Percentiles rank a stretch among this genome's conserved stretches.
Conservation (phyloP, 2,797 vertebrate genomes). For the Labeo calbasu region DNA sequence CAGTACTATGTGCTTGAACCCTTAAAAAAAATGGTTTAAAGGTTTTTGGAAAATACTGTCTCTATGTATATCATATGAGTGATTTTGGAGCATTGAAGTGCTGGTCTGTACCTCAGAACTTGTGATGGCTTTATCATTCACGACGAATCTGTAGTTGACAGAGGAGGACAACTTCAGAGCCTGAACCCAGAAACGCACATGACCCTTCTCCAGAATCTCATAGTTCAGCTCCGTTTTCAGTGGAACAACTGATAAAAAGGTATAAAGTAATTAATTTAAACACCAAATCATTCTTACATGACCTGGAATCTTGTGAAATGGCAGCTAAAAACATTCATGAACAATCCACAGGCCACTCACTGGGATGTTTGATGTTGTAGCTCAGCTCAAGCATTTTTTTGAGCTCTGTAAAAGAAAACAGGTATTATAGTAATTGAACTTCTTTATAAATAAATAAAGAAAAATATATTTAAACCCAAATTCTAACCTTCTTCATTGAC, state of each 20-base stretch:
- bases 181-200: constrained; percentile 96
- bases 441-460: neutral
- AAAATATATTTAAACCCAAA: neutral
- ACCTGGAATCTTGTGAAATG: neutral
- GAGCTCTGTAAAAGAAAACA: constrained; percentile 76
- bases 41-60: neutral
- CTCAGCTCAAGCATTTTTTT: constrained; percentile 90
- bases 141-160: constrained; percentile 87
- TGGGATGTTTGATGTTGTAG: constrained; percentile 90
- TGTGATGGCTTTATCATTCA: constrained; percentile 90
- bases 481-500: constrained; percentile 86
- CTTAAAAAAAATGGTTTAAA: neutral
- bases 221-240: constrained; percentile 92
- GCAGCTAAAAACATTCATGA: neutral
- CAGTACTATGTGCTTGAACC: too few relatives aligned
- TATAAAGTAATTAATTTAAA: neutral
- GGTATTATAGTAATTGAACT: constrained; percentile 17
- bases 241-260: constrained; percentile 88
- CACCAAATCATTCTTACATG: neutral
- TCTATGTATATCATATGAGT: neutral
- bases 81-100: neutral
- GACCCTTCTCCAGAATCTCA: constrained; percentile 91
- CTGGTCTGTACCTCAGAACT: constrained; percentile 81
- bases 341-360: constrained; percentile 78
- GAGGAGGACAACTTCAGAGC: constrained; percentile 85